These are phyloP conservation scores for Sporophila hypoxantha DNA, from an alignment of 2,113 vertebrate genomes.

Conservation along the genomic window DNA sequence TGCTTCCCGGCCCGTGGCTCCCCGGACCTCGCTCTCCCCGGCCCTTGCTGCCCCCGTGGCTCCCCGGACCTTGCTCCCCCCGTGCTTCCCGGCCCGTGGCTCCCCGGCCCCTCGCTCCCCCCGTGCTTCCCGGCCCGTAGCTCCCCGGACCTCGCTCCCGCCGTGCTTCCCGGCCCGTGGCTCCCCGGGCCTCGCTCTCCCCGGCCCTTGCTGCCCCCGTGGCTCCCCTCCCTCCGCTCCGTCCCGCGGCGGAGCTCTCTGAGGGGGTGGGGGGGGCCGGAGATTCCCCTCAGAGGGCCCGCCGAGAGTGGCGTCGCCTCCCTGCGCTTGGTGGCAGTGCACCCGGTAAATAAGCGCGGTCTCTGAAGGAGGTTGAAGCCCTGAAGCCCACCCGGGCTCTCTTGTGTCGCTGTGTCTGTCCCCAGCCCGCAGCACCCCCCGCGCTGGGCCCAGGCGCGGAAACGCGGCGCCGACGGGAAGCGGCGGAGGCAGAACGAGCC, in stretches of 20 bases:
- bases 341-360: fast-evolving
- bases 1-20: no score
- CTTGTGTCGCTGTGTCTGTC: background rate
- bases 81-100: no score
- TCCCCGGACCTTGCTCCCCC: no score
- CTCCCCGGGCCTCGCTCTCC: no score
- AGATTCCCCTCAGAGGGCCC: background rate
- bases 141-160: no score
- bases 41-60: background rate
- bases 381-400: fast-evolving
- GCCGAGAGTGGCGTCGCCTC: background rate
- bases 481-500: slow-evolving; percentile 51
- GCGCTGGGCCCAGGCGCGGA: slow-evolving; percentile 80
- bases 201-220: background rate
- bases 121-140: no score
- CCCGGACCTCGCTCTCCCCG: no score
- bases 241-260: background rate
- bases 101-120: no score
- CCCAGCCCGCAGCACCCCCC: slow-evolving; percentile 58
- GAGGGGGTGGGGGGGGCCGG: background rate
- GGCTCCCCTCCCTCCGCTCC: background rate
- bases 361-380: fast-evolving
- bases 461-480: slow-evolving; percentile 79
- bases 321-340: background rate
- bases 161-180: no score